A percentile compares a stretch with the other conserved stretches of the same genome.
phyloP scores from a whole-genome alignment of 2,797 vertebrate species.

The Meriones psammophilus region DNA sequence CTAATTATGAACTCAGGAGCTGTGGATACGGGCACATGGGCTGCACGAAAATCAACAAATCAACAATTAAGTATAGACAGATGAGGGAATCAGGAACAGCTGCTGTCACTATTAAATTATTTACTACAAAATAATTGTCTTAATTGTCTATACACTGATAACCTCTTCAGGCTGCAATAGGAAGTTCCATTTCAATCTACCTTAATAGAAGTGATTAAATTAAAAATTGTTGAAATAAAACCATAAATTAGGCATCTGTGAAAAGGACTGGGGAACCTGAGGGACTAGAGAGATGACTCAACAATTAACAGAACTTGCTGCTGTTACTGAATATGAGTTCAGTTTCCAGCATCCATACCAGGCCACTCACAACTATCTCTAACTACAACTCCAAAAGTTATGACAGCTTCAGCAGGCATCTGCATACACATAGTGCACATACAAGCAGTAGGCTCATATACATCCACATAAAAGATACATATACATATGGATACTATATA shows the following conservation, averaged over 20 bases:
- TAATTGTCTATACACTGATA: not conserved
- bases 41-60: not conserved
- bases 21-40: not conserved
- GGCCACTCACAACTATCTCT: not conserved
- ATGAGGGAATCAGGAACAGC: not conserved
- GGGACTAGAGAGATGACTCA: not conserved
- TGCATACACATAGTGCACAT: not conserved
- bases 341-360: not conserved
- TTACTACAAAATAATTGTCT: not conserved
- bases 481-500: too few species aligned
- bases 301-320: not conserved
- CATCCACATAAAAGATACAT: not conserved
- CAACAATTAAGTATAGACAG: not conserved
- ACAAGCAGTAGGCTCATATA: not conserved
- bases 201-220: not conserved
- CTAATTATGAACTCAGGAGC: too few species aligned
- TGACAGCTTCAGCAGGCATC: not conserved
- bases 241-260: not conserved
- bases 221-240: not conserved
- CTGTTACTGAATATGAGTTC: not conserved
- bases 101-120: not conserved
- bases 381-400: not conserved
- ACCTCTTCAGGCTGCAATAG: not conserved
- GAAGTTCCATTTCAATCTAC: not conserved
- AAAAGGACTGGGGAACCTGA: not conserved